phyloP scores from a whole-genome alignment of 2,113 vertebrate genomes.

The Pyrgilauda ruficollis region DNA sequence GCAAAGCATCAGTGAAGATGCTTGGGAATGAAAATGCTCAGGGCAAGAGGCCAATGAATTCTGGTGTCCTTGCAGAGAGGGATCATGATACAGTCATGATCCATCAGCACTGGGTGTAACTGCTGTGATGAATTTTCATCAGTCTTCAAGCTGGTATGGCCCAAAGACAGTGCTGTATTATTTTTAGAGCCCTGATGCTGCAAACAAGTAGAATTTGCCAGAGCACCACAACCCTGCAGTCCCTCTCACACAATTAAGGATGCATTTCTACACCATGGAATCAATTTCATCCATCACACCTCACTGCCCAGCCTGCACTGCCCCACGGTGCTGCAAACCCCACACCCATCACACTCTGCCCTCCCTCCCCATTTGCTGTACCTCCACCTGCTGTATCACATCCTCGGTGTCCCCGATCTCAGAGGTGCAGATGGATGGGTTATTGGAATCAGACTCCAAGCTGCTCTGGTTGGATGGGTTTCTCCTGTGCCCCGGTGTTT shows the following conservation, averaged over 20 bases:
- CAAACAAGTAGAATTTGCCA: neutral
- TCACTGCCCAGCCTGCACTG: rapidly evolving
- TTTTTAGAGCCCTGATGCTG: neutral
- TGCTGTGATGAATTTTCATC: neutral
- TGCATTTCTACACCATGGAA: rapidly evolving
- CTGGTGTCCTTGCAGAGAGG: neutral
- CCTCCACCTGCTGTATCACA: constrained; percentile 86
- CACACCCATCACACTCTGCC: neutral
- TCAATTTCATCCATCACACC: rapidly evolving
- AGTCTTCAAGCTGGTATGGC: neutral
- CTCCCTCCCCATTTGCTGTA: constrained; percentile 20
- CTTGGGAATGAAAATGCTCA: neutral
- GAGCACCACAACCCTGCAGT: neutral
- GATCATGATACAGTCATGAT: neutral
- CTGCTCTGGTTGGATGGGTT: constrained; percentile 92
- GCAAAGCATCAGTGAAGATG: neutral
- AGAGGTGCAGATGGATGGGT: constrained; percentile 86
- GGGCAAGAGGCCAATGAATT: neutral
- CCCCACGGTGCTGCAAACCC: neutral
- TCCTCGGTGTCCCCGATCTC: constrained; percentile 91
- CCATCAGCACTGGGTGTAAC: neutral
- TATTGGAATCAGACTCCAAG: constrained; percentile 91
- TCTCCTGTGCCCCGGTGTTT: constrained; percentile 82
- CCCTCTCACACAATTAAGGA: neutral
- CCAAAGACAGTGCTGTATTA: neutral